Conservation (phyloP, 2,888 invertebrate species). For the Phanerotoma sp. region DNA sequence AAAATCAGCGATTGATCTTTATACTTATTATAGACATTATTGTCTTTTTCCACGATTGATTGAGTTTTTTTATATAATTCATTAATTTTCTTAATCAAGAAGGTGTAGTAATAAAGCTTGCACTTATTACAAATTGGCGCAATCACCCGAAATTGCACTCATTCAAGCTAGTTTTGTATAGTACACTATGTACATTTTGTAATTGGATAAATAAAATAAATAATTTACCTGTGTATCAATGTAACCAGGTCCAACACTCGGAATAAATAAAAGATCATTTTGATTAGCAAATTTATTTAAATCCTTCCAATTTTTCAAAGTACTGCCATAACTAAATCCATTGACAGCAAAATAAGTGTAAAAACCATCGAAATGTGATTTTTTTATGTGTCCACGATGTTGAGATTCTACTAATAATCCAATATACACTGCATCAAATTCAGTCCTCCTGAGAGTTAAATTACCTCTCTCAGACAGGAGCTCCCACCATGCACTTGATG, state of each 20-base stretch:
- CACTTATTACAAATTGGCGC: no score
- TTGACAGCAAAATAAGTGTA: conserved; percentile 69
- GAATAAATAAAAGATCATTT: conserved; percentile 66
- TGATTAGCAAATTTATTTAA: conserved; percentile 62
- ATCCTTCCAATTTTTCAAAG: conserved; percentile 64
- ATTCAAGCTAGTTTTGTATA: no score
- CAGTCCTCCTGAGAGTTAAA: conserved; percentile 60
- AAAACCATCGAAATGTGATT: conserved; percentile 63
- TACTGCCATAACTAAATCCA: conserved; percentile 67
- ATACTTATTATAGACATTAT: no score
- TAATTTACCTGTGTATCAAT: conserved; percentile 64
- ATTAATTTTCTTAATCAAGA: no score
- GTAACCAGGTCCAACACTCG: conserved; percentile 72
- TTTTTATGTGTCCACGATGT: conserved; percentile 61
- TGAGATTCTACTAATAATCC: conserved; percentile 62
- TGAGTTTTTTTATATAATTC: no score
- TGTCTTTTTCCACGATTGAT: no score
- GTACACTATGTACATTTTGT: no score
- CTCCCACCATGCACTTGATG: conserved; percentile 61
- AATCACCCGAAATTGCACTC: no score
- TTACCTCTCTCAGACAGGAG: conserved; percentile 57
- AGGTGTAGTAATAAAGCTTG: no score
- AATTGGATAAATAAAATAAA: no score
- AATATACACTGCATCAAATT: conserved; percentile 63
- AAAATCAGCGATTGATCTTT: no score